phyloP scores from a whole-genome alignment of 2,888 invertebrate species.

The Cantharis rustica region DNA sequence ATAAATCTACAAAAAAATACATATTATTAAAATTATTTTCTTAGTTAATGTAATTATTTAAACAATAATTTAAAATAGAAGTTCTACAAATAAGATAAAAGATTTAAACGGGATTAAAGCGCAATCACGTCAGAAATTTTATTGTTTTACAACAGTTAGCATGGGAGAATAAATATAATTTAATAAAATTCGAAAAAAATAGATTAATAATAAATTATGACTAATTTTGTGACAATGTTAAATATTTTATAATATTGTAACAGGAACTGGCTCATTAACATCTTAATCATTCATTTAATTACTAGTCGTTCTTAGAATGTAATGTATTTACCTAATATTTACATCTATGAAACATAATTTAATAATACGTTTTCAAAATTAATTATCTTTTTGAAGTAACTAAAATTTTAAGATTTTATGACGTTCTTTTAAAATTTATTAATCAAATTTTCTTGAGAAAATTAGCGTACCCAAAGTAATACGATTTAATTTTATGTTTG shows the following conservation, averaged over 20 bases:
- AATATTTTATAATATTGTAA: not conserved
- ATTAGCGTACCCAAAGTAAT: not conserved
- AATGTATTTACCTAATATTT: not conserved
- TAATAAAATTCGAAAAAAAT: not conserved
- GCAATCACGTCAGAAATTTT: not conserved
- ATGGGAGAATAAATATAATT: not conserved
- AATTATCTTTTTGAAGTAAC: not conserved
- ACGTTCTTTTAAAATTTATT: not conserved
- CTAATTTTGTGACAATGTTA: not conserved
- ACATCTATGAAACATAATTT: not conserved
- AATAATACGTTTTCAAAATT: not conserved
- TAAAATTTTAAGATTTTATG: not conserved
- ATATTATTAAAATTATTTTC: not conserved
- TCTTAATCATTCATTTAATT: not conserved
- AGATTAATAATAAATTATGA: not conserved
- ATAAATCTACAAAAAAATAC: no score
- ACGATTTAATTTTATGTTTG: not conserved
- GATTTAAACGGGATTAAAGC: not conserved
- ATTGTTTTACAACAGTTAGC: not conserved
- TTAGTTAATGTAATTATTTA: not conserved
- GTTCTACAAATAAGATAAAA: not conserved
- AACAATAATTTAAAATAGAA: not conserved
- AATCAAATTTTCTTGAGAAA: not conserved
- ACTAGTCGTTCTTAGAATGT: not conserved
- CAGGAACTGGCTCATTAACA: not conserved